phyloP scores from a whole-genome alignment of 2,797 vertebrate genomes.

The Microchirus variegatus region DNA sequence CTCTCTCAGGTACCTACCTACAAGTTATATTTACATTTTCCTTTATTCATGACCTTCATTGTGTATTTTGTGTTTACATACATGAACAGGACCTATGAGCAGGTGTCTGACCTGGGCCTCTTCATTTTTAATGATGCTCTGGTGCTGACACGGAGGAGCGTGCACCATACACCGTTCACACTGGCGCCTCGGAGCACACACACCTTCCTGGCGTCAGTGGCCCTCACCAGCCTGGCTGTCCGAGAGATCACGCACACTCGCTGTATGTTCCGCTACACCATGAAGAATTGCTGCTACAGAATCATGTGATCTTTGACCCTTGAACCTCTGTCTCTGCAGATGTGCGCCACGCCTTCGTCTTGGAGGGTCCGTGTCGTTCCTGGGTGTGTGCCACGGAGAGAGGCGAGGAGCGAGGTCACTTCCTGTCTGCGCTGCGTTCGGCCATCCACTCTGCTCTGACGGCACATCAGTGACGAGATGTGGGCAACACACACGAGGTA shows the following conservation, averaged over 20 bases:
- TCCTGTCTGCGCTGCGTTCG: conserved; percentile 74
- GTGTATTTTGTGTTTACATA: conserved; percentile 6
- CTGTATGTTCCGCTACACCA: conserved; percentile 68
- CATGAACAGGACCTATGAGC: conserved; percentile 78
- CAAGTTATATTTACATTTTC: not conserved
- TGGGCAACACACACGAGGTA: conserved; percentile 24
- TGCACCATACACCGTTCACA: conserved; percentile 78
- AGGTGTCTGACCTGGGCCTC: conserved; percentile 78
- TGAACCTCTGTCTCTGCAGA: conserved; percentile 65
- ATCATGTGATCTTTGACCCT: not conserved
- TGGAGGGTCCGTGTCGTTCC: conserved; percentile 77
- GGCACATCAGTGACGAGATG: conserved; percentile 15
- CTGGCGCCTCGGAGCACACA: conserved; percentile 69
- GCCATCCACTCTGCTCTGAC: conserved; percentile 68
- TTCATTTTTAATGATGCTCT: conserved; percentile 87
- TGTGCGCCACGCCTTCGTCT: conserved; percentile 81
- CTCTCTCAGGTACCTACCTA: conserved; percentile 80
- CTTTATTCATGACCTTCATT: not conserved
- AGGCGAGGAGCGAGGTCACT: conserved; percentile 78
- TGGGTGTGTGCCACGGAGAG: conserved; percentile 83
- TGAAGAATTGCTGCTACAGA: not conserved
- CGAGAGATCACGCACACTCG: conserved; percentile 82
- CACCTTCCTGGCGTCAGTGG: conserved; percentile 84
- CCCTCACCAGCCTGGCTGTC: conserved; percentile 74
- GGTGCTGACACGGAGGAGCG: conserved; percentile 69